These are phyloP conservation scores for Nixonia krombeini DNA, from an alignment of 1,140 invertebrate genomes.

Conservation along the genomic window DNA sequence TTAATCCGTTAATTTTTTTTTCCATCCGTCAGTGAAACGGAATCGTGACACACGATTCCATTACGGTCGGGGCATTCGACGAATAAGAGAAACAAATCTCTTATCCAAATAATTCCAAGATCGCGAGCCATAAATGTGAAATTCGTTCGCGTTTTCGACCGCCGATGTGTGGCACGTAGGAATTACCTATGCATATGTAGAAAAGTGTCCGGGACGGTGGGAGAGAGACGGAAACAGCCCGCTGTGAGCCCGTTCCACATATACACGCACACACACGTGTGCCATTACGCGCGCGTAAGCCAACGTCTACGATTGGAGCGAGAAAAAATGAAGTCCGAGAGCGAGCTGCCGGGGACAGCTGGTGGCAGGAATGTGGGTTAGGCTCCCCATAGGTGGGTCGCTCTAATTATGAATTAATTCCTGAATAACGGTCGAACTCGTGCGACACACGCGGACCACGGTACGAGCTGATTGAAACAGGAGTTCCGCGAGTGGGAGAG, in stretches of 20 bases:
- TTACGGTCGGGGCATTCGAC: too few relatives aligned
- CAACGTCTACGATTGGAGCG: conserved; percentile 30
- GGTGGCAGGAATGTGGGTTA: conserved; percentile 68
- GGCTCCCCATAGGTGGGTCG: conserved; percentile 61
- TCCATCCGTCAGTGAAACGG: too few relatives aligned
- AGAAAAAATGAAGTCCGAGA: conserved; percentile 47
- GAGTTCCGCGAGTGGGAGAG: conserved; percentile 51
- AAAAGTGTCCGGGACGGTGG: conserved; percentile 22
- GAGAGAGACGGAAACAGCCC: conserved; percentile 27
- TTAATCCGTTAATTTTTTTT: too few relatives aligned
- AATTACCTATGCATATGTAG: conserved; percentile 31
- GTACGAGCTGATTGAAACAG: conserved; percentile 55
- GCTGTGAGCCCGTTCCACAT: conserved; percentile 27
- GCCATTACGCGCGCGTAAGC: conserved; percentile 4
- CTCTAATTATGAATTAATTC: conserved; percentile 71
- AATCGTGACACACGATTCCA: too few relatives aligned
- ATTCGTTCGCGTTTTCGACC: too few relatives aligned
- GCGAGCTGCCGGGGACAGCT: conserved; percentile 61
- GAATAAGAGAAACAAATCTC: too few relatives aligned
- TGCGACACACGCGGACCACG: conserved; percentile 49
- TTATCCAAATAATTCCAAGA: too few relatives aligned
- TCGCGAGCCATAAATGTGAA: too few relatives aligned
- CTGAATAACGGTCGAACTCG: conserved; percentile 64
- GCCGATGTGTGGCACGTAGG: too few relatives aligned
- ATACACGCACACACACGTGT: conserved; percentile 27